Percentiles rank a stretch among this genome's conserved stretches.
These are phyloP conservation scores for Phymastichus coffea DNA, from an alignment of 1,140 invertebrate genomes.

Conservation along the genomic window DNA sequence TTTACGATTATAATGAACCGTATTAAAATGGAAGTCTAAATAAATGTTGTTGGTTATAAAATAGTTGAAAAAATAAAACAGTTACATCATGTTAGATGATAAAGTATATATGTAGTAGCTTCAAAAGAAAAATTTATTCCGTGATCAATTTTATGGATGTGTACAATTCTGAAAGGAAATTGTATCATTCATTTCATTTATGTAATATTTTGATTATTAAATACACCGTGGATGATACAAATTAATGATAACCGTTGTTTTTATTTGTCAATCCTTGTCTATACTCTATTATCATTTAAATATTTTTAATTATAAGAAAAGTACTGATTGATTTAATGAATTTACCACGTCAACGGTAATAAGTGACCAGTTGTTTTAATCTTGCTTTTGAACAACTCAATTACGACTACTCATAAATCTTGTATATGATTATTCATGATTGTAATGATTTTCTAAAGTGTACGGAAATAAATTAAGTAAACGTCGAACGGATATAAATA, in stretches of 20 bases:
- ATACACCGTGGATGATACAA: conserved; percentile 44
- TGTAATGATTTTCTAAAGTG: too few relatives aligned
- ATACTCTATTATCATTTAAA: too few relatives aligned
- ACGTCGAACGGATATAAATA: too few relatives aligned
- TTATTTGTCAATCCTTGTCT: too few relatives aligned
- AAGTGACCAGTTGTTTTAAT: too few relatives aligned
- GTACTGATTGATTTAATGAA: too few relatives aligned
- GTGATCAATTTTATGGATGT: conserved; percentile 35
- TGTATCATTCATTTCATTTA: conserved; percentile 42
- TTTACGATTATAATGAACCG: conserved; percentile 13
- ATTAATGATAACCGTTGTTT: not conserved
- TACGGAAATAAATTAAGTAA: too few relatives aligned
- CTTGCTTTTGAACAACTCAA: too few relatives aligned
- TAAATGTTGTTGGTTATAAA: conserved; percentile 40
- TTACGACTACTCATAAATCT: too few relatives aligned
- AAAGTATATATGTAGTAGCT: conserved; percentile 35
- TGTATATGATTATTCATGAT: too few relatives aligned
- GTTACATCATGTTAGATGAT: conserved; percentile 38
- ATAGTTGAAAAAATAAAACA: conserved; percentile 39
- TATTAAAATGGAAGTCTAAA: conserved; percentile 17
- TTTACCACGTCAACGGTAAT: too few relatives aligned
- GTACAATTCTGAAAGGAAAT: conserved; percentile 16
- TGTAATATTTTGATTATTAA: conserved; percentile 43
- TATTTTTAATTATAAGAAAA: too few relatives aligned
- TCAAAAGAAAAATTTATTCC: conserved; percentile 35